phyloP scores from a whole-genome alignment of 2,797 vertebrate species.

The Mormyrus hasselquistii region DNA sequence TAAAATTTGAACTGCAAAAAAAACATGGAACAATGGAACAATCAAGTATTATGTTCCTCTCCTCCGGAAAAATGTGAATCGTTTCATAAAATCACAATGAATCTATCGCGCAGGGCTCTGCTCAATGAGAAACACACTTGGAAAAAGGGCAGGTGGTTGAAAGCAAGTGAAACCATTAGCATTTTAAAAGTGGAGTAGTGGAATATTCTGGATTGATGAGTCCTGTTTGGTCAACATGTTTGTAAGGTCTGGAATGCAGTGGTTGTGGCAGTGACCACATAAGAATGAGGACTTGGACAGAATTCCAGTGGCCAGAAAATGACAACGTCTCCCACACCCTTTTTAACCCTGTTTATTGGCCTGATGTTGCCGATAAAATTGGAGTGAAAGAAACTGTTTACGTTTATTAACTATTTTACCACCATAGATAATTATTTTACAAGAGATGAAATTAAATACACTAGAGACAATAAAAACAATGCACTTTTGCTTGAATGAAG shows the following conservation, averaged over 20 bases:
- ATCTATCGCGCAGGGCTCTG: not conserved
- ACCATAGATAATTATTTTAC: constrained; percentile 24
- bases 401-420: constrained; percentile 36
- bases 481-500: constrained; percentile 13
- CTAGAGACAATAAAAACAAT: constrained; percentile 23
- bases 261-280: constrained; percentile 65
- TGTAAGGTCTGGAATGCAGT: constrained; percentile 66
- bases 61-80: constrained; percentile 50
- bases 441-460: not conserved
- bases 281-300: constrained; percentile 49
- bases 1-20: not conserved
- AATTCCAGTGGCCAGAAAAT: constrained; percentile 68
- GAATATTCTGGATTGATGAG: constrained; percentile 64
- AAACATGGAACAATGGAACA: not conserved
- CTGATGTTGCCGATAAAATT: constrained; percentile 53
- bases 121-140: constrained; percentile 54
- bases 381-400: constrained; percentile 34
- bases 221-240: constrained; percentile 70
- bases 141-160: constrained; percentile 61
- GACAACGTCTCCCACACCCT: constrained; percentile 53
- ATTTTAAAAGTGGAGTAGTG: constrained; percentile 54
- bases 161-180: constrained; percentile 65
- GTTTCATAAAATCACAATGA: not conserved
- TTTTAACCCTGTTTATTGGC: constrained; percentile 51
- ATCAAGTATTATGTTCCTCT: not conserved